Base-by-base conservation (phyloP, 2,888 invertebrate genomes). In the Cosmia pyralina region DNA sequence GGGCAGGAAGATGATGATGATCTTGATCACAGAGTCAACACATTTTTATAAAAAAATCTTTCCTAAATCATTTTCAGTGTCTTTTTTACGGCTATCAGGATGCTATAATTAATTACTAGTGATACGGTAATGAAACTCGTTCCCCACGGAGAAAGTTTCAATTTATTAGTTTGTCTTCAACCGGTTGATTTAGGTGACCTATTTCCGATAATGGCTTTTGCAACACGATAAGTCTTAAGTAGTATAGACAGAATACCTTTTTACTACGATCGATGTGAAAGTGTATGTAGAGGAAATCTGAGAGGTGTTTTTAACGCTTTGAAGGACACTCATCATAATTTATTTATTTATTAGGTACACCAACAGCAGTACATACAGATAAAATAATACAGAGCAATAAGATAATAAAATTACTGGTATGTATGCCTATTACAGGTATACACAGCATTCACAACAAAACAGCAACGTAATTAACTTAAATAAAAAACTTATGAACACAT, bases 221-320 rank as follows among this genome's bases (percentile, higher is more conserved):
- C 78, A 77, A 80, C 82, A 69, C 72, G 80, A 80, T 82, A 80
- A 82, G 82, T 73, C 66, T 82, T 78, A 82, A 80, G 79, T 82
- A 68, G 73, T 66, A 66, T 55, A 46, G 69, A 77, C 77, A 66
- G 65, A 62, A 76, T 62, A 62, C 62, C 71, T 72, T 77, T 81
- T 64, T 64, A 67, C 66, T 22, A 17, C 72, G 77, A 79, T 63
- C 38, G 77, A 72, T 79, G 58, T 2, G 50, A 59, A 64, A 70
- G 17, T 71, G 52, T 69, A 28, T 71, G 52, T 58, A 38, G 17
- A 53, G 38, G 57, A 55, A 66, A 76, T 63, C 48, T 63, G 63
- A 65, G 53, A 53, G 10, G 53, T 60, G 59, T 60, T 77, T 59
- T 44, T 17, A 22, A 46, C 41, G 38, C 38, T 38, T 38, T 38